Percentiles rank a stretch among this genome's conserved stretches.
These are phyloP conservation scores for Tetanocera ferruginea DNA, from an alignment of 2,888 invertebrate genomes.

Conservation along the genomic window DNA sequence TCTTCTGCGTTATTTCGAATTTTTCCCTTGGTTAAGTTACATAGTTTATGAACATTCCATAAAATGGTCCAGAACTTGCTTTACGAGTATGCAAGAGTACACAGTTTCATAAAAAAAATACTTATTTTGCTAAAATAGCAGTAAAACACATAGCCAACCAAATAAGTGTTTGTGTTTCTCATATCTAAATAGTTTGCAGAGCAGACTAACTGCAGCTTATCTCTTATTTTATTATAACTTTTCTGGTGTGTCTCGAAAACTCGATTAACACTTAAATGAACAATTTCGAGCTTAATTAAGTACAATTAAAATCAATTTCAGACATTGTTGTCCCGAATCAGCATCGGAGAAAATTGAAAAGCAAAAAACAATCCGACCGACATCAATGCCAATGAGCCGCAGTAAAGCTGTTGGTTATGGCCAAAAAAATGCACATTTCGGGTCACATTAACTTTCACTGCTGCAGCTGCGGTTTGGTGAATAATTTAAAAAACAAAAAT, in stretches of 20 bases:
- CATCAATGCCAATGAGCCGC: background rate
- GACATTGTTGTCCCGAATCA: background rate
- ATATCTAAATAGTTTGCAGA: no score
- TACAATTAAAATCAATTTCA: conserved; percentile 44
- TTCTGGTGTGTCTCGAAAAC: background rate
- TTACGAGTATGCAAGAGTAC: no score
- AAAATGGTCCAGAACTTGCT: no score
- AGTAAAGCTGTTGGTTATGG: background rate
- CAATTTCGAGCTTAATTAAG: conserved; percentile 43
- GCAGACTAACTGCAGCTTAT: background rate
- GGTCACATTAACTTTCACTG: background rate
- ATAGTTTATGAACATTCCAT: no score
- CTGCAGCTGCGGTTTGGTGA: background rate
- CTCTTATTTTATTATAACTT: background rate
- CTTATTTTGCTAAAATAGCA: no score
- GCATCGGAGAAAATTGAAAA: background rate
- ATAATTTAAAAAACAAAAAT: background rate
- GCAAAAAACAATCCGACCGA: background rate
- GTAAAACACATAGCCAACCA: no score
- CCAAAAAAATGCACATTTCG: background rate
- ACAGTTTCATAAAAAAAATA: no score
- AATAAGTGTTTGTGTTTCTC: no score
- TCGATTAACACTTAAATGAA: background rate
- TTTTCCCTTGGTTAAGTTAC: no score
- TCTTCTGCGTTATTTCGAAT: no score